Base-by-base conservation (phyloP, 2,888 invertebrate genomes). In the Leptinotarsa rubiginosa region DNA sequence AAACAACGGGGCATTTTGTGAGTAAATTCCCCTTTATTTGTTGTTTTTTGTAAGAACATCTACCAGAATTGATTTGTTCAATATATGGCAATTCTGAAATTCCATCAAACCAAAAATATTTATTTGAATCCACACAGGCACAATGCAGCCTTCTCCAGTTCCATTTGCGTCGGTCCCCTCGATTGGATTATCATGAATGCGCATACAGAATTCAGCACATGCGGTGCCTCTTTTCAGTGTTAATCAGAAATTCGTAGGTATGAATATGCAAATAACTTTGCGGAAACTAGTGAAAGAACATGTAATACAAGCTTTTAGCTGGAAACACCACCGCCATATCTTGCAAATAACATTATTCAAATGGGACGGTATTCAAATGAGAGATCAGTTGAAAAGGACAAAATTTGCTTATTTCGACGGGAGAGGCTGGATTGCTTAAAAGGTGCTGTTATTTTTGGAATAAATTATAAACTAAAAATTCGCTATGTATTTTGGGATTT, bases 181-280 rank as follows among this genome's bases (percentile, higher is more conserved):
- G 72, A 78, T 78, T 73, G 69, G 74, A 76, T 78, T 76, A 75
- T 74, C 75, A 72, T 64, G 73, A 70, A 75, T 73, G 71, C 69
- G 69, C 59, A 67, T 77, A 77, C 76, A 76, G 77, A 79, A 80
- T 78, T 76, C 78, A 75, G 74, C 78, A 78, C 76, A 80, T 80
- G 79, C 80, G 80, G 79, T 74, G 78, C 76, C 79, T 80, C 80
- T 78, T 79, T 80, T 76, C 74, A 73, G 78, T 76, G 79, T 79
- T 80, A 81, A 81, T 81, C 80, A 79, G 79, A 78, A 79, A 80
- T 75, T 76, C 79, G 75, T 73, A 78, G 80, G 77, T 78, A 82
- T 82, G 82, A 83, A 83, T 83, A 83, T 83, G 82, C 82, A 83
- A 81, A 80, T 75, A 70, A 76, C 75, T 79, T 78, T 73, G 76